Base-by-base conservation (phyloP, 2,888 invertebrate species). In the Periphyllus acericola region DNA sequence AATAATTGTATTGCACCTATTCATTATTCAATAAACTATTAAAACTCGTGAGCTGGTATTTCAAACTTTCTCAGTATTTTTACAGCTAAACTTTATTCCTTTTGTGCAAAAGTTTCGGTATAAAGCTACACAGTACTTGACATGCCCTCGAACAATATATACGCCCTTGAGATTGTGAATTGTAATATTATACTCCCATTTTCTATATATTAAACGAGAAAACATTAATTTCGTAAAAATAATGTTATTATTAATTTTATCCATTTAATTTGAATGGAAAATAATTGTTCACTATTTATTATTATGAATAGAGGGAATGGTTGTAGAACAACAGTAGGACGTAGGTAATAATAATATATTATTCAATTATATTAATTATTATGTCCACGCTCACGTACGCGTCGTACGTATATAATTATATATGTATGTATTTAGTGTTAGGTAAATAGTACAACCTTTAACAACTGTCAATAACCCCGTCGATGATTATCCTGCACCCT, bases 381-480 rank as follows among this genome's bases (percentile, higher is more conserved):
- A 46, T 46, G 46, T 25, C 6, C 25, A 21, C 60, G 8, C 60
- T 4, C 25, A 60, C 52, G 6, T 11, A 46, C 46, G 11, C 46
- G 9, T 6, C 25, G 25, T 60, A 60, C 25, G 25, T n/a, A 21
- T 9, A 4, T 60, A 60, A 21, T 6, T 60, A 55, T 46, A 52
- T 29, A 9, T 52, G 52, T 46, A 78, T 78, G 46, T 46, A 46
- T 46, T 46, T 46, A 52, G 29, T 52, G 76, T 19, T 60, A 79
- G 32, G 79, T 79, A 60, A 34, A 25, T n/a, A 17, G 46, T 46
- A 46, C 46, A 1, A 40, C 34, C 78, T 6, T 34, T 60, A n/a
- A n/a, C 11, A 36, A 80, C 60, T 80, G 80, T 81, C 80, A 68
- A 81, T 40, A 81, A 81, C 66, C 40, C 32, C 19, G 66, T 29